Conservation (phyloP, 2,888 invertebrate genomes). For the Nineta flava region DNA sequence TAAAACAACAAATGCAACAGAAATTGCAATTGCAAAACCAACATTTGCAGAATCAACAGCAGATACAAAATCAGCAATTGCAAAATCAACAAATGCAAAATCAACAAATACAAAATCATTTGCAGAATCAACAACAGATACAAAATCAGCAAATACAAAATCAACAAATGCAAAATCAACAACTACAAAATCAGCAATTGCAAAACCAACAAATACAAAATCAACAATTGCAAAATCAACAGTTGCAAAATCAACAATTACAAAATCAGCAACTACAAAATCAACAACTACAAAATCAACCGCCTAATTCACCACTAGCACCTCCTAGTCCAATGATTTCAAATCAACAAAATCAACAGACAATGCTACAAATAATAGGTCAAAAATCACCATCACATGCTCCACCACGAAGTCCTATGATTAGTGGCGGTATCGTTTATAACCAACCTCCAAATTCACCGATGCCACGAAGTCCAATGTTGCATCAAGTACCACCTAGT, state of each 20-base stretch:
- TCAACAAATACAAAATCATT: slow-evolving; percentile 15
- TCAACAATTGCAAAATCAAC: slow-evolving; percentile 12
- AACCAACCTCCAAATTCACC: slow-evolving; percentile 38
- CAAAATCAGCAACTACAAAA: slow-evolving; percentile 11
- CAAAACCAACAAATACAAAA: slow-evolving; percentile 17
- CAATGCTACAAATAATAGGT: slow-evolving; percentile 22
- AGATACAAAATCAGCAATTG: slow-evolving; percentile 27
- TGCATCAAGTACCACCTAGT: slow-evolving; percentile 31
- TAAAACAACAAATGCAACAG: slow-evolving; percentile 28
- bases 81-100: slow-evolving; percentile 14
- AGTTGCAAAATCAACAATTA: slow-evolving; percentile 19
- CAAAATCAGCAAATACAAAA: slow-evolving; percentile 26
- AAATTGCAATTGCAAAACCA: slow-evolving; percentile 28
- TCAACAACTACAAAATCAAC: slow-evolving; percentile 23
- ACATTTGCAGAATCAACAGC: slow-evolving; percentile 18
- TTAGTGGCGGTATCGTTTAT: slow-evolving; percentile 15
- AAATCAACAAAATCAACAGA: slow-evolving; percentile 21
- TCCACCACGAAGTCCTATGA: slow-evolving; percentile 29
- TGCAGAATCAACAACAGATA: slow-evolving; percentile 21
- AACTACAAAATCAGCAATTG: slow-evolving; percentile 28
- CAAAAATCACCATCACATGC: slow-evolving; percentile 29
- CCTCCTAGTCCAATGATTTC: slow-evolving; percentile 31
- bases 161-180: slow-evolving; percentile 30
- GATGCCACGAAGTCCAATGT: slow-evolving; percentile 38
- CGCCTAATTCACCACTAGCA: slow-evolving; percentile 37